Conservation (phyloP, 2,888 invertebrate species). For the Priocnemis perturbator region DNA sequence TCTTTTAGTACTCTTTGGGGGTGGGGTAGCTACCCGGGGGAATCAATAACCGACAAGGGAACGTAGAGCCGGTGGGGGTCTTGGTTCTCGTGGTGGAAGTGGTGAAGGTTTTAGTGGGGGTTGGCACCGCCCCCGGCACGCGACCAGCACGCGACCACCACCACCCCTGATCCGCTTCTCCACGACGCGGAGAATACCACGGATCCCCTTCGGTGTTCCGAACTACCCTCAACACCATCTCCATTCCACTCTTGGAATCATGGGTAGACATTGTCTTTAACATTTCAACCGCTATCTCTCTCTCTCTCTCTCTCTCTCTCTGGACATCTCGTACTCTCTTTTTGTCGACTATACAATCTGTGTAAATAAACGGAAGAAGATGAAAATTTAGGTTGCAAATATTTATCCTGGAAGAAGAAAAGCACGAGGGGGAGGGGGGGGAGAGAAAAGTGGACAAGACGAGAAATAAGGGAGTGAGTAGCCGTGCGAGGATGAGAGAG, state of each 20-base stretch:
- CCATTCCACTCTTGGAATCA: slow-evolving; percentile 23
- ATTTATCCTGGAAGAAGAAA: not conserved
- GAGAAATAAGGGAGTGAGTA: not conserved
- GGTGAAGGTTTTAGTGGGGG: slow-evolving; percentile 44
- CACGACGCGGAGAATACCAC: not conserved
- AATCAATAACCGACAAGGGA: slow-evolving; percentile 74
- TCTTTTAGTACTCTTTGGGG: slow-evolving; percentile 55
- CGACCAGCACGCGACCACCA: slow-evolving; percentile 73
- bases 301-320: slow-evolving; percentile 22
- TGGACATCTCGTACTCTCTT: slow-evolving; percentile 22
- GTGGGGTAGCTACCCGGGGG: slow-evolving; percentile 71
- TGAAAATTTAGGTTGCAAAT: not conserved
- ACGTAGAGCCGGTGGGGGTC: slow-evolving; percentile 59
- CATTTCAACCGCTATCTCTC: slow-evolving; percentile 24
- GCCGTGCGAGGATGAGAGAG: not conserved
- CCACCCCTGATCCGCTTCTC: slow-evolving; percentile 40
- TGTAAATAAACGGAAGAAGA: slow-evolving; percentile 1
- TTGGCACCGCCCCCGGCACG: slow-evolving; percentile 73
- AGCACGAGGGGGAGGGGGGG: not conserved
- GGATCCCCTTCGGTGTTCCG: slow-evolving; percentile 33
- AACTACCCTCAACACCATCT: slow-evolving; percentile 43
- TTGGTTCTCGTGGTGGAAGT: slow-evolving; percentile 34
- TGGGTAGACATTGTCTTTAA: slow-evolving; percentile 36
- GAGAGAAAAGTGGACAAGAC: not conserved
- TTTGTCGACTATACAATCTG: slow-evolving; percentile 25